Evolutionary conservation across 2,888 invertebrate species (phyloP), one percentile per base, ranked within the genome.

Genomic region (Asteroscopus sphinx): DNA sequence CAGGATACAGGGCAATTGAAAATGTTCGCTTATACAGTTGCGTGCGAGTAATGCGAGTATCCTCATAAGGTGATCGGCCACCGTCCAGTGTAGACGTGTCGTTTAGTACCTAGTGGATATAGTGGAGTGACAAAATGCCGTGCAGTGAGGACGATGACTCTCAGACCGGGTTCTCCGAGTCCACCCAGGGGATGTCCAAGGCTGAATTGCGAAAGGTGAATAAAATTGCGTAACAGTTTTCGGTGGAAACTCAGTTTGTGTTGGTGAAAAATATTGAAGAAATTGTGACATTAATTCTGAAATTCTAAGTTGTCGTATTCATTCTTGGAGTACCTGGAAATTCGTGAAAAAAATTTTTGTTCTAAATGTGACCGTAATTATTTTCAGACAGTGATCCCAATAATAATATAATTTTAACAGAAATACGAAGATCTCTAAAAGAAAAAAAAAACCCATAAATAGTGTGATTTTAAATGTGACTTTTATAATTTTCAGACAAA

Each of bases 161-260:
- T 39, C 93, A 93, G 65, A 89, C 87, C 40, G 93, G 92, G 62
- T 94, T 91, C 65, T 90, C 92, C 32, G 95, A 96, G 64, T 82
- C 95, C n/a, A 87, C 88, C 37, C 89, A 94, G 4, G 95, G 95
- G 56, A 92, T 96, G 95, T 95, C 96, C 0, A 96, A 96, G 81
- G 96, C 96, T 0, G 96, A 96, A 81, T 89, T 96, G 56, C 92
- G 96, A 86, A 96, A 96, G 95, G 96, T 96, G 89, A 91, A 63
- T 73, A 59, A 25, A 33, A 37, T 17, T 17, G 0, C 1, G n/a
- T 42, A 2, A 2, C 15, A 0, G 0, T 0, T 11, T 42, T 15
- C 28, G 1, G 26, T 28, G 46, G 9, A 48, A 30, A 13, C 26
- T 21, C 21, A 21, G 21, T 47, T 3, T 3, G 7, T 9, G 32